Base-by-base conservation (phyloP, 2,888 invertebrate genomes). In the Byasa hedistus region DNA sequence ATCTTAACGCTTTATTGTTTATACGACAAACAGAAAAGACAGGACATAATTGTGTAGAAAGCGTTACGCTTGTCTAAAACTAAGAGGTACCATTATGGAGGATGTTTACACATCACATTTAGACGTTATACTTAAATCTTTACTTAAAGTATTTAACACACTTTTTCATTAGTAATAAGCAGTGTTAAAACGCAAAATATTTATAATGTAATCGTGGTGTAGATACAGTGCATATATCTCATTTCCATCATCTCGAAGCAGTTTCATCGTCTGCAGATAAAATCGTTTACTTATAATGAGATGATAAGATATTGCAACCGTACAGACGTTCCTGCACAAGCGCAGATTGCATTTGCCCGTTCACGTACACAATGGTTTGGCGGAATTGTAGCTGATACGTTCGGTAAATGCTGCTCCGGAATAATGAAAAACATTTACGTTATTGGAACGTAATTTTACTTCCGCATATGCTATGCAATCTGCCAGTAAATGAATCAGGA, bases 341-440 rank as follows among this genome's bases (percentile, higher is more conserved):
- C 57, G 51, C 64, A 64, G 64, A 64, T 64, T 58, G 57, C 57
- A 62, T 62, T 62, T 62, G 56, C 24, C 36, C 62, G 23, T 23
- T 64, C 64, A 32, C 36, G 51, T 51, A 22, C 51, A 58, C 64
- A 64, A 64, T 57, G 32, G 57, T 58, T 64, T 51, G 57, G 57
- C 32, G 32, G 57, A 64, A 58, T 58, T 58, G 57, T 58, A 57
- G 51, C 63, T 51, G 64, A 64, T 64, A 57, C 36, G 63, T 51
- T 51, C 56, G 51, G 52, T 57, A 52, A 64, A 64, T 51, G 57
- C 64, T 58, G 57, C 52, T 58, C 51, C 62, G 56, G 55, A 56
- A 56, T 62, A 62, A 62, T 56, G 62, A 56, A 62, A 62, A 62
- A 56, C 55, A 44, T 56, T 36, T 62, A 24, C 54, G 61, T 61